Evolutionary conservation across 2,113 vertebrate genomes (phyloP).

Genomic region (Bubalus kerabau): DNA sequence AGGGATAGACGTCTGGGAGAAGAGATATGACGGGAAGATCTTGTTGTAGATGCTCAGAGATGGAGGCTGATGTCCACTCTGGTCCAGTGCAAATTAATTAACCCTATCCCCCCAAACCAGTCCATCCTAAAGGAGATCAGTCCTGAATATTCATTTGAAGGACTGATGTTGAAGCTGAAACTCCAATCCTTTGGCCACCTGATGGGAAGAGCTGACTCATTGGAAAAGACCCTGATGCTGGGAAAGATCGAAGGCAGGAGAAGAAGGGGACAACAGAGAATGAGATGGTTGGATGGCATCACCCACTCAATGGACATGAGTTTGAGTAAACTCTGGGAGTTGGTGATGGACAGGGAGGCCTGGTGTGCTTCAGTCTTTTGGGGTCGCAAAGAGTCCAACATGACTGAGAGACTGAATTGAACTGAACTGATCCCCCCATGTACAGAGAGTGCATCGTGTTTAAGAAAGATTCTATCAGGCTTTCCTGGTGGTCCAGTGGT

Average conservation of each 20-base stretch:
- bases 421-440: no score
- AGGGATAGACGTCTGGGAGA: background rate
- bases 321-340: accelerated
- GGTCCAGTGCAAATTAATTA: background rate
- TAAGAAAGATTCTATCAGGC: background rate
- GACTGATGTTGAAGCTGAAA: background rate
- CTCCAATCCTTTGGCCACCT: background rate
- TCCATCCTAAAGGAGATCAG: background rate
- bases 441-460: no score
- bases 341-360: background rate
- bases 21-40: background rate
- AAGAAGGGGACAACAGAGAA: background rate
- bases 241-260: accelerated
- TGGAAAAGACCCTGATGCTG: background rate
- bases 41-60: background rate
- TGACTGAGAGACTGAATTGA: no score
- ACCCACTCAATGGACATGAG: accelerated
- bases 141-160: background rate
- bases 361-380: no score
- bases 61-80: background rate
- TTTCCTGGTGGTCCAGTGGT: background rate
- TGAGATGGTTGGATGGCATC: background rate
- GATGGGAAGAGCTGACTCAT: background rate
- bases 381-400: no score
- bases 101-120: background rate